Conservation (phyloP, 2,888 invertebrate species). For the Teinopalpus imperialis region DNA sequence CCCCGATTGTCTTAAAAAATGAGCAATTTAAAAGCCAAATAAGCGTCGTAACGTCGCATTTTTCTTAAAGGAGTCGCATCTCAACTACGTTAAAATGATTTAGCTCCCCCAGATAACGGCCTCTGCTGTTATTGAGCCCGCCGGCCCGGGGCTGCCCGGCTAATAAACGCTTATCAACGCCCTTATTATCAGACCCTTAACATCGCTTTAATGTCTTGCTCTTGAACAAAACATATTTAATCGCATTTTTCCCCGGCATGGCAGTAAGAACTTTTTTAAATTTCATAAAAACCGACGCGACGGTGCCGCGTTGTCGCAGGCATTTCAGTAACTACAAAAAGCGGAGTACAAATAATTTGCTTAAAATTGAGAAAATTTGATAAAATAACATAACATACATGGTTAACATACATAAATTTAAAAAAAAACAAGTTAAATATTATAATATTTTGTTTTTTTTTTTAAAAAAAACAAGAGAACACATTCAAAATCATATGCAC, state of each 20-base stretch:
- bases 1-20: slow-evolving; percentile 41
- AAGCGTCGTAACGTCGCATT: slow-evolving; percentile 60
- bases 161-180: slow-evolving; percentile 82
- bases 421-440: too few relatives aligned
- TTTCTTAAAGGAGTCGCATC: slow-evolving; percentile 63
- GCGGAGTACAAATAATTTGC: too few relatives aligned
- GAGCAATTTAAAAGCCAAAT: slow-evolving; percentile 62
- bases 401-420: too few relatives aligned
- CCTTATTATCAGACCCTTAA: slow-evolving; percentile 83
- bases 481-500: too few relatives aligned
- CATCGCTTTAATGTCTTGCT: slow-evolving; percentile 82
- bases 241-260: slow-evolving; percentile 70
- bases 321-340: slow-evolving; percentile 15
- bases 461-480: too few relatives aligned
- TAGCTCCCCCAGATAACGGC: slow-evolving; percentile 74
- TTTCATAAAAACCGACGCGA: slow-evolving; percentile 60
- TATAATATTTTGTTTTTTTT: too few relatives aligned
- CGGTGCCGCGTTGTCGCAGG: slow-evolving; percentile 30
- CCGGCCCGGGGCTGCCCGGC: slow-evolving; percentile 61
- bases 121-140: slow-evolving; percentile 64
- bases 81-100: slow-evolving; percentile 80
- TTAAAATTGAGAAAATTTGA: too few relatives aligned
- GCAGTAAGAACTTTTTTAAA: slow-evolving; percentile 69
- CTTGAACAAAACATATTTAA: slow-evolving; percentile 83
- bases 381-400: too few relatives aligned